Percentiles rank a stretch among this genome's conserved stretches.
phyloP scores from a whole-genome alignment of 1,140 invertebrate species.

The Diuraphis noxia region DNA sequence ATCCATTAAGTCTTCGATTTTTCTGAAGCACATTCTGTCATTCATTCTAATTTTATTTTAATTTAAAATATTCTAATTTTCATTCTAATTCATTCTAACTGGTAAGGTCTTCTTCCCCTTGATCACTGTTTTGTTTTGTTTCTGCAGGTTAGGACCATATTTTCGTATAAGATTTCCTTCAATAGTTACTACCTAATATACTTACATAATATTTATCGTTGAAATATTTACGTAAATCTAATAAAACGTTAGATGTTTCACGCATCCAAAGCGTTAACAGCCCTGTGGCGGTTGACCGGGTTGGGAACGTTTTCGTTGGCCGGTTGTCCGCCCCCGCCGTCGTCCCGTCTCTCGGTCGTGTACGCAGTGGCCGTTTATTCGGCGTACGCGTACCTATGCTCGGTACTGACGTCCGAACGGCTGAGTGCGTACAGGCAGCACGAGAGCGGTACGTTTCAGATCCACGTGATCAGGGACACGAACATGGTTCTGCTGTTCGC shows the following conservation, averaged over 20 bases:
- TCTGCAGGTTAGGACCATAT: too few species aligned
- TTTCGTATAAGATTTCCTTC: background rate
- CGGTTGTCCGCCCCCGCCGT: background rate
- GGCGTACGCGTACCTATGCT: background rate
- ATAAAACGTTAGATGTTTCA: constrained; percentile 11
- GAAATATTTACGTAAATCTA: background rate
- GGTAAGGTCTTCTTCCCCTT: background rate
- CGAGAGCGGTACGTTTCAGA: background rate
- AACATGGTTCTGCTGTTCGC: background rate
- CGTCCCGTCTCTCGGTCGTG: background rate
- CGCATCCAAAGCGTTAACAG: background rate
- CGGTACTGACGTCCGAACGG: background rate
- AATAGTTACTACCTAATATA: background rate
- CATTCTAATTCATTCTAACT: too few species aligned
- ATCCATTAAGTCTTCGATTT: too few species aligned
- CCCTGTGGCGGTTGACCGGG: constrained; percentile 10
- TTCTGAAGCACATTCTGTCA: too few species aligned
- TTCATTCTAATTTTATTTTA: too few species aligned
- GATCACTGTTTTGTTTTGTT: background rate
- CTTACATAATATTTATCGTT: background rate
- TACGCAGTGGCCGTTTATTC: background rate
- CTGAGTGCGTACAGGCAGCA: background rate
- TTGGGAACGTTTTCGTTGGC: background rate
- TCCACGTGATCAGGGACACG: background rate
- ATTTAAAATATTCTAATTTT: too few species aligned